A percentile compares a stretch with the other conserved stretches of the same genome.
Evolutionary conservation across 1,140 invertebrate species (phyloP).

Genomic region (Bombus impatiens): DNA sequence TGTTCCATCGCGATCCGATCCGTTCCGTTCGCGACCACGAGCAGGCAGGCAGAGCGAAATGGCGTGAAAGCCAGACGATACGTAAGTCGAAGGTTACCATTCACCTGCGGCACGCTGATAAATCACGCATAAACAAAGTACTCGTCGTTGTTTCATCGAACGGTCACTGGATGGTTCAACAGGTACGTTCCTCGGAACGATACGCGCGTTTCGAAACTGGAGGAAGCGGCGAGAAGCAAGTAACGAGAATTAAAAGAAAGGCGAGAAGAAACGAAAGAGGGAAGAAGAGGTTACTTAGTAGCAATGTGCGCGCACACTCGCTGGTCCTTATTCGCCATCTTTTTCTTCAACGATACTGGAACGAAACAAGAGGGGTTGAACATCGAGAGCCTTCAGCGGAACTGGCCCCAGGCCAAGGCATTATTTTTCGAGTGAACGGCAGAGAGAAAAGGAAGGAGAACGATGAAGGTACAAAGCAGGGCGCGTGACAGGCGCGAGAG

Average conservation of each 20-base stretch:
- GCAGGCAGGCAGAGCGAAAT: background rate
- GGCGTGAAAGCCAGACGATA: background rate
- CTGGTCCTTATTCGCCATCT: background rate
- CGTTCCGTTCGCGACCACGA: background rate
- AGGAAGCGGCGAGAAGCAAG: background rate
- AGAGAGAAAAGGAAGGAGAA: background rate
- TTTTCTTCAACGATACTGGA: conserved; percentile 1
- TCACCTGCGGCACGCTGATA: background rate
- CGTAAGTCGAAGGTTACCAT: background rate
- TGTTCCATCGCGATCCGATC: too few species aligned
- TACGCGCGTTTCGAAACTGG: background rate
- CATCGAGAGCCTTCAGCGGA: conserved; percentile 47
- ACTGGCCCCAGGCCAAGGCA: conserved; percentile 68
- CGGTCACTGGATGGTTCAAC: conserved; percentile 56
- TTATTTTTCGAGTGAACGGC: conserved; percentile 53
- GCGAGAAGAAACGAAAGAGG: background rate
- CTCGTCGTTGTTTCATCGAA: conserved; percentile 65
- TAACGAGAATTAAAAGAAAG: background rate
- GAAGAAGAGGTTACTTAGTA: background rate
- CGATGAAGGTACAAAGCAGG: background rate
- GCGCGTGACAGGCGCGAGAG: background rate
- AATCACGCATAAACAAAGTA: conserved; percentile 41
- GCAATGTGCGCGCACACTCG: background rate
- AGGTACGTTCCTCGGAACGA: conserved; percentile 50
- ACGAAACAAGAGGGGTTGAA: conserved; percentile 34